Base-by-base conservation (phyloP, 2,797 vertebrate genomes). In the Scomberomorus guttatus region DNA sequence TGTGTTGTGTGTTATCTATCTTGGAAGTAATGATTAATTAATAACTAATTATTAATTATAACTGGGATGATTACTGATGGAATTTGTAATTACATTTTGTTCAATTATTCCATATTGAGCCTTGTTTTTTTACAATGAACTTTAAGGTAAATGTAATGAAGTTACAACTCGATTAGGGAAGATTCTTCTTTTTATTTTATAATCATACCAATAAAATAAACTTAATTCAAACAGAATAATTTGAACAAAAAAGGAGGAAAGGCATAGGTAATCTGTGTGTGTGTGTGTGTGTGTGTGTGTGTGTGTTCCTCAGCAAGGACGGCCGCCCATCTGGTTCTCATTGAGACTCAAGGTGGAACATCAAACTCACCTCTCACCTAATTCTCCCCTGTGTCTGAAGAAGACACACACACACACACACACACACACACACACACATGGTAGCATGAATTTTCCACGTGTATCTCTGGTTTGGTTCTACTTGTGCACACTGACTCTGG, bases 281-380 rank as follows among this genome's bases (percentile, higher is more conserved):
- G 56, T 20, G 20, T 37, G 37, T 17, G 29, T 13, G 48, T 20
- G 66, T 62, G 42, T 24, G 57, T 52, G 56, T 51, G 48, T 44
- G 59, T 69, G 46, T 56, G 51, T 56, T 5, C 20, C 1, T 22
- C 5, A 5, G 34, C 0, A 6, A 44, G 39, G 17, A 7, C 17
- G 55, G 54, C 63, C 11, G 18, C 6, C 48, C 80, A 86, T 77
- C 77, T 86, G 84, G 64, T 80, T 82, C 39, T 64, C 51, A 74
- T 74, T 42, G 55, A 65, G 72, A 29, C 56, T 50, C 0, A 20
- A 68, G 67, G 72, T 72, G 75, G 72, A 72, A 56, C 79, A 52
- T 0, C 42, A 25, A 54, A 62, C 55, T 82, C 77, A 55, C 74
- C 75, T 75, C 51, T 82, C 51, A 75, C 60, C 71, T 56, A 74